phyloP scores from a whole-genome alignment of 2,797 vertebrate genomes.

The Xiphophorus birchmanni region DNA sequence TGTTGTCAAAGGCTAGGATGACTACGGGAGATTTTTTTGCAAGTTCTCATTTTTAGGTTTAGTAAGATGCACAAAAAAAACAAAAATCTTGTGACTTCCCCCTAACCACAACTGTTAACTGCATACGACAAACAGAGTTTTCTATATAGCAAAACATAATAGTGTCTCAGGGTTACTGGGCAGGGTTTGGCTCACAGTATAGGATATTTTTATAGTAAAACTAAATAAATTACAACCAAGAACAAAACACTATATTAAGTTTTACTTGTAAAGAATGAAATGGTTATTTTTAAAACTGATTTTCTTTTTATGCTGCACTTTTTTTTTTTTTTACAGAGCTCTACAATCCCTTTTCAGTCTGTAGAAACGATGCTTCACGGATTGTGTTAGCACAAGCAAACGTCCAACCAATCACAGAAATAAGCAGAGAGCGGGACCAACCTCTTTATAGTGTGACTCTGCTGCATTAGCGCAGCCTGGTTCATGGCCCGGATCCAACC shows the following conservation, averaged over 20 bases:
- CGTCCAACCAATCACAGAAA: conserved; percentile 24
- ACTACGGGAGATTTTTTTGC: background rate
- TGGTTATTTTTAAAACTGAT: no score
- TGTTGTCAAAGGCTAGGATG: background rate
- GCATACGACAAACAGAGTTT: conserved; percentile 15
- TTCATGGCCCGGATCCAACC: conserved; percentile 98
- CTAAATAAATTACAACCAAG: background rate
- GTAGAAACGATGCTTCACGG: conserved; percentile 20
- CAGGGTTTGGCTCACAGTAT: background rate
- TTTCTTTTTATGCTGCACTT: background rate
- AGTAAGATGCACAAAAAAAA: background rate
- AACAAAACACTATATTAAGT: background rate
- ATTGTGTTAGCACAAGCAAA: conserved; percentile 4
- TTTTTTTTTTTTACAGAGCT: background rate
- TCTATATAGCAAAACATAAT: conserved; percentile 16
- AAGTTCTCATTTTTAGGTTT: no score
- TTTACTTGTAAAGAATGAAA: background rate
- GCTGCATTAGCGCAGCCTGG: conserved; percentile 96
- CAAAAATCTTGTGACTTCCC: background rate
- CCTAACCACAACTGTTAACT: conserved; percentile 29
- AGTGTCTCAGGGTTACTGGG: background rate
- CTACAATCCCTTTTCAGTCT: conserved; percentile 10
- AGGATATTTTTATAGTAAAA: background rate
- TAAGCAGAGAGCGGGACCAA: conserved; percentile 61
- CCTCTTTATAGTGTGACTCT: conserved; percentile 90